Conservation (phyloP, 2,888 invertebrate species). For the Chalcosyrphus nemorum region DNA sequence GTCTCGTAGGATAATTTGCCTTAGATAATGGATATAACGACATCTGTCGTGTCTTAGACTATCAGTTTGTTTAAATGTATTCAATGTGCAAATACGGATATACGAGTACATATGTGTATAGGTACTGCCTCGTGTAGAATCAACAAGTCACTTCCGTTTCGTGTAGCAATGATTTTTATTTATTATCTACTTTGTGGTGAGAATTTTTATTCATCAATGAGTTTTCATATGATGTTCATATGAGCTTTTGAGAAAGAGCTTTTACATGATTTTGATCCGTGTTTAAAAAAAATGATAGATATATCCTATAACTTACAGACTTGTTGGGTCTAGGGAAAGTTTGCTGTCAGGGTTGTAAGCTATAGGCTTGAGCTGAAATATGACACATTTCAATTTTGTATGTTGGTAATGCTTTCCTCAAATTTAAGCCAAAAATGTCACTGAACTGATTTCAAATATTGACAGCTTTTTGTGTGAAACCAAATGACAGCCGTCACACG, state of each 20-base stretch:
- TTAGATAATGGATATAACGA: conserved; percentile 19
- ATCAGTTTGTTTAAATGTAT: conserved; percentile 3
- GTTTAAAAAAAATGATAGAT: no score
- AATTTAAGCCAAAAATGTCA: no score
- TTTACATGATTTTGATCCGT: no score
- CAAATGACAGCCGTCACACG: no score
- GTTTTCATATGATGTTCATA: neutral
- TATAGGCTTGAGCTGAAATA: no score
- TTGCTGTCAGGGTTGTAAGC: no score
- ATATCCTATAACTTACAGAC: no score
- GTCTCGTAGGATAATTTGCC: conserved; percentile 27
- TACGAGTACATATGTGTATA: neutral
- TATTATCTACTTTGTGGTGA: conserved; percentile 33
- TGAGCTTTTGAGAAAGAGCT: neutral
- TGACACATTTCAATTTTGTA: no score
- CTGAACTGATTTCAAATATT: no score
- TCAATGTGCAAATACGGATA: neutral
- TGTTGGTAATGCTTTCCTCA: no score
- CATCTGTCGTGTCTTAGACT: conserved; percentile 10
- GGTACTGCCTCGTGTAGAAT: conserved; percentile 45
- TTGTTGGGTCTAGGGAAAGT: no score
- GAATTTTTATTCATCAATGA: neutral
- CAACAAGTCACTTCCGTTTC: conserved; percentile 65
- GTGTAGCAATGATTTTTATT: conserved; percentile 62
- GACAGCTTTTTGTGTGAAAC: no score